Evolutionary conservation across 2,888 invertebrate genomes (phyloP).

Genomic region (Galerucella nymphaeae): DNA sequence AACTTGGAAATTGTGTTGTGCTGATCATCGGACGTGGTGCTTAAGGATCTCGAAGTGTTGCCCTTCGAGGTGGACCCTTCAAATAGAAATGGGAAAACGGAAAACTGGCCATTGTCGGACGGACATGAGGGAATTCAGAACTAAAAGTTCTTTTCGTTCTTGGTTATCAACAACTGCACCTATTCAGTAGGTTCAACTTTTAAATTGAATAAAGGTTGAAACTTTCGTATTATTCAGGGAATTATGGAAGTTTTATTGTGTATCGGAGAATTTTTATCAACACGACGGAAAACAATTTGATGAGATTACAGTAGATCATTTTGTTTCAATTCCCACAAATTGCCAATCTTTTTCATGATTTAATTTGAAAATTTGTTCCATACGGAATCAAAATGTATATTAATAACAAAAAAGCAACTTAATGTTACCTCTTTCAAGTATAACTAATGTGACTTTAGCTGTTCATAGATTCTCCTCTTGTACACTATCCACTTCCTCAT

Average conservation of each 20-base stretch:
- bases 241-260: conserved; percentile 2
- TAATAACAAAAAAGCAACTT: too few species aligned
- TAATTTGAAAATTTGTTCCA: neutral
- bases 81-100: conserved; percentile 52
- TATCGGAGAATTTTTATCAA: neutral
- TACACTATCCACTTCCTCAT: too few species aligned
- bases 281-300: neutral
- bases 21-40: conserved; percentile 35
- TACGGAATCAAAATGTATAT: too few species aligned
- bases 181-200: neutral
- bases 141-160: conserved; percentile 25
- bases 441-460: too few species aligned
- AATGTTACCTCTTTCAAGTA: too few species aligned
- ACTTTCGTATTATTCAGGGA: conserved; percentile 1
- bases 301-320: neutral
- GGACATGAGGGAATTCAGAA: conserved; percentile 50
- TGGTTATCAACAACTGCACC: conserved; percentile 25
- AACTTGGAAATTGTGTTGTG: conserved; percentile 45
- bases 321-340: neutral
- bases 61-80: conserved; percentile 36
- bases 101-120: conserved; percentile 47
- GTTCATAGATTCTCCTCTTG: too few species aligned
- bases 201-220: conserved; percentile 6
- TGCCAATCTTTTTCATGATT: neutral
- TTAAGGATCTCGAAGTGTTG: conserved; percentile 30